Evolutionary conservation across 2,113 vertebrate genomes (phyloP).

Genomic region (Oceanodroma tethys): DNA sequence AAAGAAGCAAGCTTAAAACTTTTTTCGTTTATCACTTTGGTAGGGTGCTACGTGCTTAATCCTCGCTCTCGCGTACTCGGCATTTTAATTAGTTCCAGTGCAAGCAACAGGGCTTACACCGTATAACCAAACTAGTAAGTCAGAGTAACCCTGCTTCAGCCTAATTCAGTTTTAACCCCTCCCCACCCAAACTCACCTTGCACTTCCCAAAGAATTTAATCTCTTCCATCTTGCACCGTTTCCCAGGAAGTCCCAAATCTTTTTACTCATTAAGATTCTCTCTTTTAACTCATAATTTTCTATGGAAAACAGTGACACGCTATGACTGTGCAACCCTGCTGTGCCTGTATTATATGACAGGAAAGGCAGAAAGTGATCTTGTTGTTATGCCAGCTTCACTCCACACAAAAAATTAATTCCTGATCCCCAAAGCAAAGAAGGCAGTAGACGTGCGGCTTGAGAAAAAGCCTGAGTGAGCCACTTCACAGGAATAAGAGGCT

Average conservation of each 20-base stretch:
- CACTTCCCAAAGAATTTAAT: not conserved
- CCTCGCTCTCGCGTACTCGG: accelerated
- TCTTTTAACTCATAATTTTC: not conserved
- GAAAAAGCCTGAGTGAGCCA: not conserved
- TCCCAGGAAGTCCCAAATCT: not conserved
- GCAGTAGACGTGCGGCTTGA: not conserved
- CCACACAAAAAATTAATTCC: not conserved
- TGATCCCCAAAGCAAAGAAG: not conserved
- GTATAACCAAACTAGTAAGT: not conserved
- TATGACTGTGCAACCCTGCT: not conserved
- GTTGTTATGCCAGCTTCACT: not conserved
- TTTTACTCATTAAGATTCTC: not conserved
- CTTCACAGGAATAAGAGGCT: not conserved
- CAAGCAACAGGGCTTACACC: not conserved
- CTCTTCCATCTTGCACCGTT: not conserved
- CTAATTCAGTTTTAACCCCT: not conserved
- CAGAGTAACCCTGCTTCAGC: not conserved
- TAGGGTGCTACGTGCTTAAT: not conserved
- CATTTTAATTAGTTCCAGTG: not conserved
- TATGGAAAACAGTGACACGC: not conserved
- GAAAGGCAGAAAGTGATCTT: not conserved
- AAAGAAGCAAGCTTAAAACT: not conserved
- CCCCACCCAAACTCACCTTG: not conserved
- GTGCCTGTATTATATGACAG: not conserved
- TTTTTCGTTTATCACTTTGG: not conserved